Evolutionary conservation across 2,888 invertebrate genomes (phyloP), one percentile per base, ranked within the genome.

Genomic region (Drosophila limbata): DNA sequence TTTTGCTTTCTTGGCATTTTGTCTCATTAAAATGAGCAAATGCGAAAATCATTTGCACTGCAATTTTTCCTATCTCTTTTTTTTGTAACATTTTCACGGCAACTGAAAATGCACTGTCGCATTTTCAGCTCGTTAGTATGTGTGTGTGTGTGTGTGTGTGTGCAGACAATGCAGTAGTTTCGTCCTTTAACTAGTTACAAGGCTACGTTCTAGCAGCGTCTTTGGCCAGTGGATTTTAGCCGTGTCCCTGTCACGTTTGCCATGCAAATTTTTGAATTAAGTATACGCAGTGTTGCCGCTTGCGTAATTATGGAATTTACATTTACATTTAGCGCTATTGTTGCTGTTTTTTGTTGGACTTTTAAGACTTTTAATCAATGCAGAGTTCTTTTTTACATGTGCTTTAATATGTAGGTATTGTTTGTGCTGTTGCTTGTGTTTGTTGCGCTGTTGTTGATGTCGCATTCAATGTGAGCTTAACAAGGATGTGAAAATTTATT

Each of bases 401-500:
- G 17, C 19, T 19, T 60, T 35, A 31, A 33, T 31, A 33, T 44
- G 17, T 39, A 40, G 10, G 11, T 56, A 25, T 55, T 62, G n/a
- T 37, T 37, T 40, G 21, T 31, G 17, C 44, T 45, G 44, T 47
- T 15, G 47, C 1, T 37, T 28, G 19, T 19, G 19, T 1, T 19
- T 19, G 19, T n/a, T 42, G 64, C 42, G 60, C 28, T 51, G 44
- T 39, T 68, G 62, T 31, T 69, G 63, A 15, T 74, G 68, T 78
- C 69, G 79, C 78, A 64, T 64, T 75, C 72, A 82, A 76, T 75
- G 68, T 51, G 80, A 71, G 81, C 89, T 86, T 89, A 89, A 89
- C 81, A 90, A 89, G 88, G 88, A 89, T 89, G 88, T 89, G 85
- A 84, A 90, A 88, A 89, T 89, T 89, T 90, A 88, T 87, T 85